Evolutionary conservation across 2,113 vertebrate genomes (phyloP).

Genomic region (Struthidea cinerea): DNA sequence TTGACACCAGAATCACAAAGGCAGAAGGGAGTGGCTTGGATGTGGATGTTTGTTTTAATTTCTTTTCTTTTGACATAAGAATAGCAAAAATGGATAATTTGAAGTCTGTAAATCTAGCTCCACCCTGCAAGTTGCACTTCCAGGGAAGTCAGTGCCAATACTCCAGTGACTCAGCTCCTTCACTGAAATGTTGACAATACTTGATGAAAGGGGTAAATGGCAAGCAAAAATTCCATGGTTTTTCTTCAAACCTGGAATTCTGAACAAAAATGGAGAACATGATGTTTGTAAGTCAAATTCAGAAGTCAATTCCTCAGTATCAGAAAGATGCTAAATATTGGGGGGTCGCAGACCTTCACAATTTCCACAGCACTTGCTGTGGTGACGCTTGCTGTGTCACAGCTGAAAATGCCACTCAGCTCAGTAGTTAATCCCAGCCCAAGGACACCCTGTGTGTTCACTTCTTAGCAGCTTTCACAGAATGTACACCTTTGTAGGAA

Average conservation of each 20-base stretch:
- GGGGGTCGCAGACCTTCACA: background rate
- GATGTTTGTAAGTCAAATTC: background rate
- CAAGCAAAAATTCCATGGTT: background rate
- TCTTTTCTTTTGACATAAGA: background rate
- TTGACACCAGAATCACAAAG: background rate
- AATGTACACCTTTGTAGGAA: rapidly evolving
- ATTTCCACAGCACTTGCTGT: background rate
- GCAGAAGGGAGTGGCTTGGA: background rate
- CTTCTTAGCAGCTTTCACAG: background rate
- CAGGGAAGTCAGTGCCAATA: background rate
- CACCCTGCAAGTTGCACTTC: background rate
- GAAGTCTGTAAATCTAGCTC: background rate
- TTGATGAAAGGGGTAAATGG: background rate
- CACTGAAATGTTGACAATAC: background rate
- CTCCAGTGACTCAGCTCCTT: background rate
- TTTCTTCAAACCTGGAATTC: background rate
- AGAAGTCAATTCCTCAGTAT: background rate
- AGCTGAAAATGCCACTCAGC: background rate
- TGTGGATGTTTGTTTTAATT: background rate
- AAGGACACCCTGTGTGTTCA: rapidly evolving
- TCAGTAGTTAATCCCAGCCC: background rate
- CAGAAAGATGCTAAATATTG: background rate
- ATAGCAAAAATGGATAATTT: background rate
- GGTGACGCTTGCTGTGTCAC: background rate
- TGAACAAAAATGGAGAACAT: background rate